phyloP scores from a whole-genome alignment of 23 tunicate species.

The Botrylloides violaceus region DNA sequence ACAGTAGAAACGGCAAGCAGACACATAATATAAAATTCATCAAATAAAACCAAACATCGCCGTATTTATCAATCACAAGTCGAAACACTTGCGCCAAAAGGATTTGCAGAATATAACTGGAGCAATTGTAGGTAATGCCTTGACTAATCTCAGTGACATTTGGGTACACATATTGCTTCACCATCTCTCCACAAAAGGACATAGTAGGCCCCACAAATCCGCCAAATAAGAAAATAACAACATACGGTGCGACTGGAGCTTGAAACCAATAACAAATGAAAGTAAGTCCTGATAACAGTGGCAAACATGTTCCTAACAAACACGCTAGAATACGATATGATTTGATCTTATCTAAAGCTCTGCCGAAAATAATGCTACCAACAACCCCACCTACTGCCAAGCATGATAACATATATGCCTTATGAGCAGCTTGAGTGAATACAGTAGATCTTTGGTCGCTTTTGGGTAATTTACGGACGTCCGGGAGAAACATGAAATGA shows the following conservation, averaged over 20 bases:
- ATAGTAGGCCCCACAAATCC: neutral
- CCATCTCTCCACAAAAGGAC: slow-evolving; percentile 1
- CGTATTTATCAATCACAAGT: neutral
- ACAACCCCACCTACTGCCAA: neutral
- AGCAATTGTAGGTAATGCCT: neutral
- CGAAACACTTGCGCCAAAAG: neutral
- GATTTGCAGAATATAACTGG: neutral
- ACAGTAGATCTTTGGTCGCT: too few species aligned
- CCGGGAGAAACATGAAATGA: slow-evolving; percentile 11
- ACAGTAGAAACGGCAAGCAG: neutral
- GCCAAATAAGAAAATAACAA: neutral
- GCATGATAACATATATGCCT: neutral
- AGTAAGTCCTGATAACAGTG: neutral
- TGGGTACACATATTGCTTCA: slow-evolving; percentile 11
- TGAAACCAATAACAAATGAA: neutral
- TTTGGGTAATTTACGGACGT: neutral
- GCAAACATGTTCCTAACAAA: neutral
- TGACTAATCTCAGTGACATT: neutral
- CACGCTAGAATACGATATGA: neutral
- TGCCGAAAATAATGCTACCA: neutral
- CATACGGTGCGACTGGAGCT: neutral
- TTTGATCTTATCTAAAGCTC: slow-evolving; percentile 7
- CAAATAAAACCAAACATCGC: neutral
- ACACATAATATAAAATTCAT: neutral
- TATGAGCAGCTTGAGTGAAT: neutral